Base-by-base conservation (phyloP, 2,797 vertebrate genomes). In the Pantherophis vulpinus region DNA sequence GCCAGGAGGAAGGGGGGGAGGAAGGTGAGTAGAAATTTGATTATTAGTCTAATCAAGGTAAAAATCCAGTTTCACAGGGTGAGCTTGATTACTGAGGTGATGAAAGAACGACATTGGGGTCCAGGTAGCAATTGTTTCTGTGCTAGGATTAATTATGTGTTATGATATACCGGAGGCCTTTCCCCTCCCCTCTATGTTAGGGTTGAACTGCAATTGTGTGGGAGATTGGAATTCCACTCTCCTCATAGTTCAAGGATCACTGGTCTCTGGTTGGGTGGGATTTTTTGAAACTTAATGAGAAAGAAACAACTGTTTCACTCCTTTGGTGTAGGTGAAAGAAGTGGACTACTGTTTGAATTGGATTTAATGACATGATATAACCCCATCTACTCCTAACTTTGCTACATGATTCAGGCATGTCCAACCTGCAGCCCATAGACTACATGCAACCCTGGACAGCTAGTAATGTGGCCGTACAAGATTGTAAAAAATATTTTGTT, bases 21-120 rank as follows among this genome's bases (percentile, higher is more conserved):
- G 95, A 94, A 97, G 94, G 91, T 96, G 92, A 90, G 90, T 91
- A 95, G 93, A 94, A 90, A 61, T 96, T 96, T 97, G 93, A 96
- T 95, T 95, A 97, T 96, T 96, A 97, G 95, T 88, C 95, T 97
- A 97, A 98, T 97, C 97, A 98, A 93, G 95, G 51, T 93, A 96
- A 70, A 90, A 94, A 95, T 95, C 95, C 93, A 92, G 96, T 95
- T 94, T 96, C 97, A 95, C 95, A 94, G 93, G 60, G 94, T 51
- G 96, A 95, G 95, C 94, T 93, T 98, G 97, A 98, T 98, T 97
- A 95, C 95, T 93, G 95, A 96, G 93, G 95, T 96, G 95, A 95
- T 94, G 91, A 79, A 93, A 94, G 74, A 94, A 90, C 2, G 4
- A 59, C 51, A 86, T 90, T 94, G 94, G 55, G 94, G 91, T 92